Evolutionary conservation across 2,888 invertebrate genomes (phyloP).

Genomic region (Gymnosoma rotundatum): DNA sequence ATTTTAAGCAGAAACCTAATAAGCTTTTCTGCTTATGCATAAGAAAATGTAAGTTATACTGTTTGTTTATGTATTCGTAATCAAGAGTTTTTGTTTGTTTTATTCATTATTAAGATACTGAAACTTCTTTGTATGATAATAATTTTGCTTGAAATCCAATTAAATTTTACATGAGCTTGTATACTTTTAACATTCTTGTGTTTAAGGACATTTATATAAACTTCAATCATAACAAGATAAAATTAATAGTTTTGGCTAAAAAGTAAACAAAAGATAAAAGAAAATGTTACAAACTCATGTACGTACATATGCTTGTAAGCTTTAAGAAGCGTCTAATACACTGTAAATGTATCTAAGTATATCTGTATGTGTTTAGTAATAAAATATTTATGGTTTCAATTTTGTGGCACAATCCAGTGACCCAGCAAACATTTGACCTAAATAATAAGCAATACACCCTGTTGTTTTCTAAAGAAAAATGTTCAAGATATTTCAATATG

Average conservation of each 20-base stretch:
- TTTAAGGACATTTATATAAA: constrained; percentile 25
- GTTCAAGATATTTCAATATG: neutral
- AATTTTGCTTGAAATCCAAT: constrained; percentile 65
- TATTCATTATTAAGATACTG: constrained; percentile 35
- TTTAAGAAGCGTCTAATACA: neutral
- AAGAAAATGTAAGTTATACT: constrained; percentile 2
- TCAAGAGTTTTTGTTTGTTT: constrained; percentile 38
- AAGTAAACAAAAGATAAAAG: constrained; percentile 14
- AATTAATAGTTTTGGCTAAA: constrained; percentile 65
- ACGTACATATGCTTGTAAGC: neutral
- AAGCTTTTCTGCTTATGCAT: neutral
- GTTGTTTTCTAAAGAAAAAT: too few species aligned
- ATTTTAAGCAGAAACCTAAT: constrained; percentile 21
- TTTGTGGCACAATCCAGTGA: constrained; percentile 75
- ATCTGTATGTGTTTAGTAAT: neutral
- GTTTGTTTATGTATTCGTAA: neutral
- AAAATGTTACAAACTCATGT: constrained; percentile 54
- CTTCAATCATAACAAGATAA: constrained; percentile 55
- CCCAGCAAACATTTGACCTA: constrained; percentile 47
- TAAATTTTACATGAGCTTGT: constrained; percentile 62
- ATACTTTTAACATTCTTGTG: constrained; percentile 45
- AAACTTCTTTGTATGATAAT: constrained; percentile 48
- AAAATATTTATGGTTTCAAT: constrained; percentile 77
- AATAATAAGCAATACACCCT: neutral
- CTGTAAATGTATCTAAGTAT: neutral